These are phyloP conservation scores for Microchrysa polita DNA, from an alignment of 2,888 invertebrate genomes.

Conservation along the genomic window DNA sequence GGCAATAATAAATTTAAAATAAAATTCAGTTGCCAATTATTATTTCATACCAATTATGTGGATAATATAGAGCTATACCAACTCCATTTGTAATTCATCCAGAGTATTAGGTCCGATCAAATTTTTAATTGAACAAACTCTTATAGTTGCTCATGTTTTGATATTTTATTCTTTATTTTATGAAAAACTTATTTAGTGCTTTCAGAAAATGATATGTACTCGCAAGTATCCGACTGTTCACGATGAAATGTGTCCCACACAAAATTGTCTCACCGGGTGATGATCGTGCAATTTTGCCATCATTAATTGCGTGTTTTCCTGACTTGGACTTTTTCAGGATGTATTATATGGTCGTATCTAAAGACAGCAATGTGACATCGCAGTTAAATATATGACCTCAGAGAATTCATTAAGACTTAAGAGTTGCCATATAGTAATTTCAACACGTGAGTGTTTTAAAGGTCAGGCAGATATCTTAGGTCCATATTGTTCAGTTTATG, in stretches of 20 bases:
- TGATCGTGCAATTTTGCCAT: conserved; percentile 41
- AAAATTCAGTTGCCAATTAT: no score
- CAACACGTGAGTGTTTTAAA: background rate
- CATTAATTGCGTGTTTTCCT: conserved; percentile 43
- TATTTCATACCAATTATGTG: no score
- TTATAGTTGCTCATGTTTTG: background rate
- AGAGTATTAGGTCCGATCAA: no score
- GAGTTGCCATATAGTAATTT: background rate
- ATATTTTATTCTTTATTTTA: background rate
- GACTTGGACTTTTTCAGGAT: conserved; percentile 37
- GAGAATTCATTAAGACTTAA: background rate
- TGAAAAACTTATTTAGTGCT: background rate
- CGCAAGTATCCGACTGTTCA: background rate
- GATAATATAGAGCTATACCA: no score
- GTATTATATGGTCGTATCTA: background rate
- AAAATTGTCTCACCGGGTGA: conserved; percentile 40
- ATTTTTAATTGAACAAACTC: no score
- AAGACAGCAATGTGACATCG: conserved; percentile 29
- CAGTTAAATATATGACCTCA: conserved; percentile 22
- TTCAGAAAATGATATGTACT: background rate
- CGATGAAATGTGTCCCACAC: conserved; percentile 41
- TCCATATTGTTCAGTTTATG: no score
- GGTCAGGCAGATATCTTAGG: no score
- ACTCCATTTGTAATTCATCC: no score
- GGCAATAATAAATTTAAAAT: no score